Evolutionary conservation across 2,797 vertebrate species (phyloP), one percentile per base, ranked within the genome.

Genomic region (Bovichtus diacanthus): DNA sequence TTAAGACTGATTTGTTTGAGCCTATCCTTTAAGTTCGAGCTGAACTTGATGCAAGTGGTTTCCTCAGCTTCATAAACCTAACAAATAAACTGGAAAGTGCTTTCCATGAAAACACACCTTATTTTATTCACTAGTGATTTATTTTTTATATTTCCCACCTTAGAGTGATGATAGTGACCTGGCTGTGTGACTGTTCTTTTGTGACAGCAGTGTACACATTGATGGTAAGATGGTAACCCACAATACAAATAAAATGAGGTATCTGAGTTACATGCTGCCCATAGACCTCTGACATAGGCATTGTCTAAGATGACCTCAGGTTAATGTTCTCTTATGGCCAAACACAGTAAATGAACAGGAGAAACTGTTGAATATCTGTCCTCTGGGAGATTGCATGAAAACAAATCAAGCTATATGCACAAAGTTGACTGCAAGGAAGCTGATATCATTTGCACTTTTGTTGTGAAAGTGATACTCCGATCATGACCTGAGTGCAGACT

Each of bases 401-500:
- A 68, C 9, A 68, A 56, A 46, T 34, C 10, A 53, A 27, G 51
- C 61, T 50, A 19, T 7, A 21, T 39, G 31, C 56, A 51, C 72
- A 76, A 44, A 70, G 60, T 36, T 38, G 39, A 53, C 50, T 5
- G 15, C 1, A 9, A 43, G 12, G 51, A 78, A 61, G 64, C 25
- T 62, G 54, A 72, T 67, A 61, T 64, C 46, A 15, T 60, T n/a
- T 51, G 38, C 25, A 46, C 6, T 55, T 71, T 19, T 39, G 41
- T 75, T 78, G 49, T 67, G 55, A 79, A 87, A 69, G 56, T 78
- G 31, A 59, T 15, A 55, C 61, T 69, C 66, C 3, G 31, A 7
- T 10, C 1, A 2, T 79, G 80, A 85, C 78, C 85, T 69, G 60
- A 79, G 67, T 29, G 54, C 64, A 76, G 34, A 78, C 61, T 63